Base-by-base conservation (phyloP, 2,888 invertebrate genomes). In the Blomia tropicalis region DNA sequence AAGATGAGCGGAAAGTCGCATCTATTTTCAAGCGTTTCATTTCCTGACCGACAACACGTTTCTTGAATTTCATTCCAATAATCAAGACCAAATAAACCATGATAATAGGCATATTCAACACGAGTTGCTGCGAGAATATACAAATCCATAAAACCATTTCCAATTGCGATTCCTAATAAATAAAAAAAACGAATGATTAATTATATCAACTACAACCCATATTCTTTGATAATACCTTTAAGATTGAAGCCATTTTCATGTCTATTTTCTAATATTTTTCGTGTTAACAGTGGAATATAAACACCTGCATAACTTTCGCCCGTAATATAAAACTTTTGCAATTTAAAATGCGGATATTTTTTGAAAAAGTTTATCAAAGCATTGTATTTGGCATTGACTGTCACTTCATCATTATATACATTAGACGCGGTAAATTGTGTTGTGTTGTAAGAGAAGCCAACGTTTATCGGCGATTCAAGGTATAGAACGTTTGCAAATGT, bases 391-490 rank as follows among this genome's bases (percentile, higher is more conserved):
- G 77, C 73, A 2, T 66, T 27, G 23, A 76, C 71, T 17, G 73
- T 73, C 72, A 74, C 69, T 66, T 73, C 73, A 68, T 75, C 75
- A 66, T 71, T 56, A 30, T 14, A 29, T 22, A 19, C 11, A 36
- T 56, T 29, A 25, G 17, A 19, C 2, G 2, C 19, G 22, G 17
- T 22, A 25, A 47, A 23, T 36, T 56, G 25, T 14, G n/a, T 41
- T 41, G 41, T 41, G 41, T 74, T 71, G 66, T 75, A 78, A 0
- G 77, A 77, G 69, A 72, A 78, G 17, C 78, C 78, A 58, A 78
- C 77, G 43, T 74, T 74, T 51, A 76, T 75, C 25, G 78, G 78
- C 2, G 77, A 73, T 68, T 78, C 78, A 65, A 78, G 67, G 66
- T 74, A 77, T 47, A 78, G 62, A 66, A 78, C 71, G 67, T 76